Evolutionary conservation across 2,797 vertebrate species (phyloP).

Genomic region (Notamacropus eugenii): DNA sequence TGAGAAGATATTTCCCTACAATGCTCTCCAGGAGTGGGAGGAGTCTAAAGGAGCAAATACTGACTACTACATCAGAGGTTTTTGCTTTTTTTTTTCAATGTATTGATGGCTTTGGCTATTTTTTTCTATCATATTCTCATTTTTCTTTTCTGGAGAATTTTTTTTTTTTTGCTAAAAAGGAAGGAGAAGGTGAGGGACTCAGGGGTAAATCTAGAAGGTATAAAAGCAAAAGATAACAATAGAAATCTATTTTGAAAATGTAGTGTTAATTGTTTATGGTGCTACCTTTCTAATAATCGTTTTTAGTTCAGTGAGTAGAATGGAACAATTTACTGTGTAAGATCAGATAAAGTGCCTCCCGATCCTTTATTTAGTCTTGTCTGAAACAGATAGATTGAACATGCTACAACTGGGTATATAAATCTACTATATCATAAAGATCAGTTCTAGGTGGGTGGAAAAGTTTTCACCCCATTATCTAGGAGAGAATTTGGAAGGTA

Average conservation of each 20-base stretch:
- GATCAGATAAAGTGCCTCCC: background rate
- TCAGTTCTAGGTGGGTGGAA: background rate
- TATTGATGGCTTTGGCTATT: background rate
- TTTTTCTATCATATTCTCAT: background rate
- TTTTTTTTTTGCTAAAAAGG: background rate
- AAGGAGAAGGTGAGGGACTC: background rate
- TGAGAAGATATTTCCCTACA: background rate
- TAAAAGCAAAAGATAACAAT: background rate
- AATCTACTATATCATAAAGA: background rate
- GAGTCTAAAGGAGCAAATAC: background rate
- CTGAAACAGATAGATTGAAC: background rate
- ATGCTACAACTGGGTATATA: background rate
- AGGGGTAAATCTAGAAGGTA: background rate
- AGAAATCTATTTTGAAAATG: background rate
- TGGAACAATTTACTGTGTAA: background rate
- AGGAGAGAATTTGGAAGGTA: background rate
- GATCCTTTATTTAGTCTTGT: background rate
- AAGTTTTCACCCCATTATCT: conserved; percentile 31
- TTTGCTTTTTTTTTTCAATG: background rate
- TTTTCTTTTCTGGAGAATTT: background rate
- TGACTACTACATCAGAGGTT: background rate
- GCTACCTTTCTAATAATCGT: background rate
- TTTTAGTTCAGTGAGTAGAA: background rate
- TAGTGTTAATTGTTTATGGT: background rate
- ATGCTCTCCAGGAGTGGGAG: background rate